phyloP scores from a whole-genome alignment of 2,797 vertebrate species.

The Onychomys leucogaster region DNA sequence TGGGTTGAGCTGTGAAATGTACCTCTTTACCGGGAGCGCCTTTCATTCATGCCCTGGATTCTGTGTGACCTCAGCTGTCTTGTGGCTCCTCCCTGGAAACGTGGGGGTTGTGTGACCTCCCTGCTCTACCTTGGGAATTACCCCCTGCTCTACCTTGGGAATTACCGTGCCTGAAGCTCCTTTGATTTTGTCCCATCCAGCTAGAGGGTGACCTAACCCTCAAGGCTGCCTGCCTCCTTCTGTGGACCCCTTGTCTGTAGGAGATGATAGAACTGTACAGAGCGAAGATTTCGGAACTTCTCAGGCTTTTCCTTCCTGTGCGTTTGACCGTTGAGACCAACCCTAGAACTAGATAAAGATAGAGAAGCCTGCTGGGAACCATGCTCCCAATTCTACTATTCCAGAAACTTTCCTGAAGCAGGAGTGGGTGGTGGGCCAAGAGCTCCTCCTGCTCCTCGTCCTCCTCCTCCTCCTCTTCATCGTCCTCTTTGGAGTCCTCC shows the following conservation, averaged over 20 bases:
- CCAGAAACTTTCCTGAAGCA: neutral
- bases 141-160: neutral
- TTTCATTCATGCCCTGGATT: neutral
- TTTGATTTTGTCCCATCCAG: neutral
- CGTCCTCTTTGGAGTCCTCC: neutral
- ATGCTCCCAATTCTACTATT: neutral
- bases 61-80: neutral
- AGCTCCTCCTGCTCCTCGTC: neutral
- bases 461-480: neutral
- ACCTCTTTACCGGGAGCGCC: neutral
- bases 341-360: neutral
- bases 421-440: neutral
- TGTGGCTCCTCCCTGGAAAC: neutral
- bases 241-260: neutral
- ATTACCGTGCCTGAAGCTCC: neutral
- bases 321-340: neutral
- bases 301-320: neutral
- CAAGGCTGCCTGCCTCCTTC: neutral
- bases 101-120: neutral
- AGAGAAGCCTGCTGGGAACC: neutral
- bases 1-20: neutral
- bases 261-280: neutral
- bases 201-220: neutral
- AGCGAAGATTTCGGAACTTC: neutral
- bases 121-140: neutral